phyloP scores from a whole-genome alignment of 2,113 vertebrate genomes.

The Brachyhypopomus occidentalis region DNA sequence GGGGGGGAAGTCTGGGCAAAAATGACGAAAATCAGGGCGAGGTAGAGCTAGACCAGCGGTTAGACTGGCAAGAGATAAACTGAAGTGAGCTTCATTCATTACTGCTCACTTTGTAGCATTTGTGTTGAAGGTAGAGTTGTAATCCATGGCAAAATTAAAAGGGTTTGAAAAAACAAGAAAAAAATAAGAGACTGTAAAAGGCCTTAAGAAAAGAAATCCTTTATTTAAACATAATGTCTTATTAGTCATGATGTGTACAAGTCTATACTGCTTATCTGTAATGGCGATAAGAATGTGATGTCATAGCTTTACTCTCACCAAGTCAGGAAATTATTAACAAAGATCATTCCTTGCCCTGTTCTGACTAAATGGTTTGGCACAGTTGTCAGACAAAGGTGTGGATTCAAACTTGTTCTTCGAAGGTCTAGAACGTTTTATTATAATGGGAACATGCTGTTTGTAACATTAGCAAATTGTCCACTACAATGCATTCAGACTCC shows the following conservation, averaged over 20 bases:
- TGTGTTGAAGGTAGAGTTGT: neutral
- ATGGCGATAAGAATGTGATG: neutral
- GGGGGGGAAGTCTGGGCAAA: conserved; percentile 39
- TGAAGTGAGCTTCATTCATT: neutral
- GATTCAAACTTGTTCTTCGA: conserved; percentile 65
- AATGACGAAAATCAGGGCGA: neutral
- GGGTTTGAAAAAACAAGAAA: neutral
- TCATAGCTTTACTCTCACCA: conserved; percentile 7
- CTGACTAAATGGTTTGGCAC: conserved; percentile 52
- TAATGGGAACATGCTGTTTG: conserved; percentile 73
- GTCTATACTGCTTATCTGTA: neutral
- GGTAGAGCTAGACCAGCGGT: neutral
- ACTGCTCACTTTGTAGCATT: neutral
- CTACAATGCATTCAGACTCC: conserved; percentile 72
- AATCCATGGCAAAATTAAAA: neutral
- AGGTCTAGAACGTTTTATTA: conserved; percentile 48
- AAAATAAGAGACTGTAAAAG: too few species aligned
- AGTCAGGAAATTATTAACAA: conserved; percentile 39
- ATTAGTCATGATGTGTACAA: neutral
- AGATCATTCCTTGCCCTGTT: neutral
- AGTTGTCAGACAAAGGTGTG: conserved; percentile 51
- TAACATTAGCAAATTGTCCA: conserved; percentile 75
- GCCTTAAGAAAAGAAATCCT: neutral
- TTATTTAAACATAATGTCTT: neutral
- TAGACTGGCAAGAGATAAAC: neutral